Base-by-base conservation (phyloP, 92 coral and sea anemone genomes). In the Porites lobata region DNA sequence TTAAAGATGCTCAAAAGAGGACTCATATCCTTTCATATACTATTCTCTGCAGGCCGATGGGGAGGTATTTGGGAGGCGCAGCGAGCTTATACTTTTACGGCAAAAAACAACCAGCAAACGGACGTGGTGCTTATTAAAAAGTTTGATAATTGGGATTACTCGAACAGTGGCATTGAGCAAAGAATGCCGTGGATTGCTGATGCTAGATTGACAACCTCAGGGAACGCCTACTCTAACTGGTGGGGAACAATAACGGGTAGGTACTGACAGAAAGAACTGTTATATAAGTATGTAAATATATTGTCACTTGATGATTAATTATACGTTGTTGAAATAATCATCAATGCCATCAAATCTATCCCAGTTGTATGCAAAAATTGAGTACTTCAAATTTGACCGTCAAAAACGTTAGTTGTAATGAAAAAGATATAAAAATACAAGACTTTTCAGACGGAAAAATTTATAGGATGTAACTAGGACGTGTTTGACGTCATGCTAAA, bases 21-120 rank as follows among this genome's bases (percentile, higher is more conserved):
- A 21, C 14, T 20, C 20, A 53, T 26, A 12, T 20, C 21, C 22
- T 11, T 13, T 54, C 15, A 12, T 7, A n/a, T 65, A 19, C 20
- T 47, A 14, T 47, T 22, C 13, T 0, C 12, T 69, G 14, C 32
- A 90, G 98, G 92, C 59, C 98, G 92, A 22, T 91, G 94, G 91
- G 98, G 98, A 81, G 98, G 98, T 8, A 89, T 95, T 18, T 95
- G 98, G 98, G 56, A 59, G 73, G 94, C 98, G 21, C 89, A 58
- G 12, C 90, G 92, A 67, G 75, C 87, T 1, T 95, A 93, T 82
- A 85, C 93, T 26, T 95, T 95, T 69, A 69, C 84, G 20, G 90
- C 94, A 18, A 83, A 76, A 29, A 69, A 84, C 66, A 93, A 91
- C 74, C 76, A 75, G 7, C 98, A 95, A 89, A 91, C 96, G 1